phyloP scores from a whole-genome alignment of 2,888 invertebrate genomes.

The Plemyria rubiginata region DNA sequence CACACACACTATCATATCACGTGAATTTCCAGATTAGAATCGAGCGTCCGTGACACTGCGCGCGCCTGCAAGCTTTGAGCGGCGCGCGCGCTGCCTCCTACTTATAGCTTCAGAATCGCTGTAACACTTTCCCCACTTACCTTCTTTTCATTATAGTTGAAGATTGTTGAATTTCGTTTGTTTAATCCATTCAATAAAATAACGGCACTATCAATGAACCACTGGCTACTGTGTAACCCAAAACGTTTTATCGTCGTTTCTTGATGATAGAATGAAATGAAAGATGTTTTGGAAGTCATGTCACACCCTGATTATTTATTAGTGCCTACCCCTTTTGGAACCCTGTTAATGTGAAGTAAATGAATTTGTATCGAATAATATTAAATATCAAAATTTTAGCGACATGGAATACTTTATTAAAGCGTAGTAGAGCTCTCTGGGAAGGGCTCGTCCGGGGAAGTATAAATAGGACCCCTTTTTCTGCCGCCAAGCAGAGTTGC shows the following conservation, averaged over 20 bases:
- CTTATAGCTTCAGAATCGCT: constrained; percentile 75
- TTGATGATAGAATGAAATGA: too few species aligned
- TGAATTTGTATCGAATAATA: too few species aligned
- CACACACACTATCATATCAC: constrained; percentile 49
- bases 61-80: constrained; percentile 63
- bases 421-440: too few species aligned
- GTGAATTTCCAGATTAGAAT: constrained; percentile 28
- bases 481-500: too few species aligned
- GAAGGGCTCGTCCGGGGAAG: too few species aligned
- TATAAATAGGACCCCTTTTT: too few species aligned
- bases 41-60: constrained; percentile 59
- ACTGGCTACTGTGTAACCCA: not conserved
- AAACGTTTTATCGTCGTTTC: not conserved
- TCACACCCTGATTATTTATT: too few species aligned
- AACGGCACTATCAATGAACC: constrained; percentile 6
- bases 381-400: too few species aligned
- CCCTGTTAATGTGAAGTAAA: too few species aligned
- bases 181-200: constrained; percentile 27
- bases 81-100: constrained; percentile 65
- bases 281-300: too few species aligned
- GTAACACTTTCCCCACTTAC: constrained; percentile 79
- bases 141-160: constrained; percentile 55
- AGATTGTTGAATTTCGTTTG: constrained; percentile 50
- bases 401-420: too few species aligned
- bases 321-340: too few species aligned